A percentile compares a stretch with the other conserved stretches of the same genome.
These are phyloP conservation scores for Phocides pigmalion DNA, from an alignment of 1,140 invertebrate genomes.

Conservation along the genomic window DNA sequence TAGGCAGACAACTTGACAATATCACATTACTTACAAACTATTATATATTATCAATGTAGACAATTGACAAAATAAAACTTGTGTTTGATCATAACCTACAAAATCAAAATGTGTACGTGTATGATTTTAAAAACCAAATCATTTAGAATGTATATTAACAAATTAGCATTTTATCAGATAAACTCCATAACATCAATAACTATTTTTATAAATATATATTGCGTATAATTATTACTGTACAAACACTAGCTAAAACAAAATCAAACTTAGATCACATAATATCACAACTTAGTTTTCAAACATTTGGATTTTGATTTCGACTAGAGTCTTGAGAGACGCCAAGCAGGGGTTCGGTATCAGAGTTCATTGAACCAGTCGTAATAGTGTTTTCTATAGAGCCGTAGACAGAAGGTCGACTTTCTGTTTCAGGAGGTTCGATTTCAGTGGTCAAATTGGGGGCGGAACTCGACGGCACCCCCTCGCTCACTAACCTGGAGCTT, in stretches of 20 bases:
- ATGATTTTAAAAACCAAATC: neutral
- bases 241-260: constrained; percentile 16
- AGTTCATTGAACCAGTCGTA: constrained; percentile 47
- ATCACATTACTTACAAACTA: no score
- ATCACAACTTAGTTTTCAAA: constrained; percentile 41
- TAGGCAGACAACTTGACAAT: no score
- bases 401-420: constrained; percentile 60
- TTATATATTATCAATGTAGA: no score
- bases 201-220: constrained; percentile 19
- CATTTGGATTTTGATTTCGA: constrained; percentile 52
- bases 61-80: neutral
- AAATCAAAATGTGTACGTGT: no score
- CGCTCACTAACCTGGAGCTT: constrained; percentile 73
- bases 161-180: constrained; percentile 34
- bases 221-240: neutral
- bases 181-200: constrained; percentile 30
- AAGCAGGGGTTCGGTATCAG: constrained; percentile 66
- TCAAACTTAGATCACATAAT: constrained; percentile 29
- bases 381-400: constrained; percentile 67
- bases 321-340: constrained; percentile 38
- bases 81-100: no score
- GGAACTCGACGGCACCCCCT: constrained; percentile 66
- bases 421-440: constrained; percentile 54
- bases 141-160: neutral
- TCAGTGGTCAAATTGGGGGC: constrained; percentile 66